phyloP scores from a whole-genome alignment of 2,797 vertebrate genomes.

The Fundulus diaphanus region DNA sequence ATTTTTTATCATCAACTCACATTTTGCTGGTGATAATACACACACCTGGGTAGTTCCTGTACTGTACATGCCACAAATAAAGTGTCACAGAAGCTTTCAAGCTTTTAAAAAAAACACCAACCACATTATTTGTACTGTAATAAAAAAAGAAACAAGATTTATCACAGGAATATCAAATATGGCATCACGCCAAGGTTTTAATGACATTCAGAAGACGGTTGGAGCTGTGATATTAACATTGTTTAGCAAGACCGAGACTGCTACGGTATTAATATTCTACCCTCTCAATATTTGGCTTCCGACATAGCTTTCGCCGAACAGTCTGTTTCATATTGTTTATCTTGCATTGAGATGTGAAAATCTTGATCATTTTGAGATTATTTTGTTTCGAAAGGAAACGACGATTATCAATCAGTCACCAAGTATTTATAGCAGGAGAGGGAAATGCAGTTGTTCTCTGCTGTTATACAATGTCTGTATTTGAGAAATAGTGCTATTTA shows the following conservation, averaged over 20 bases:
- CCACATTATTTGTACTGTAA: slow-evolving; percentile 8
- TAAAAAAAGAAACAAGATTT: slow-evolving; percentile 10
- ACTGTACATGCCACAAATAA: slow-evolving; percentile 11
- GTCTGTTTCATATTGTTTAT: slow-evolving; percentile 12
- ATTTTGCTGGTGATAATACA: background rate
- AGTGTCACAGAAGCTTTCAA: slow-evolving; percentile 3
- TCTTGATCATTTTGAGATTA: slow-evolving; percentile 6
- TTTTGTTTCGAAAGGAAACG: slow-evolving; percentile 14
- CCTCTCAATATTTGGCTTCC: slow-evolving; percentile 31
- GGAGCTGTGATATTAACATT: slow-evolving; percentile 27
- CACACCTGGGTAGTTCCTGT: slow-evolving; percentile 3
- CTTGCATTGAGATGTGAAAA: slow-evolving; percentile 30
- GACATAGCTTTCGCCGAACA: background rate
- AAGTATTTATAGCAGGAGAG: slow-evolving; percentile 1
- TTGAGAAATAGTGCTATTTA: slow-evolving; percentile 15
- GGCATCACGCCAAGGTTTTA: slow-evolving; percentile 12
- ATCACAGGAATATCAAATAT: slow-evolving; percentile 23
- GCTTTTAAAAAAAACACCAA: background rate
- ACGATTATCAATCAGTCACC: background rate
- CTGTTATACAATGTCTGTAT: slow-evolving; percentile 7
- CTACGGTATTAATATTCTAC: slow-evolving; percentile 36
- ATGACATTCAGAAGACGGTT: slow-evolving; percentile 38
- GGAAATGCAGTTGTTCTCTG: background rate
- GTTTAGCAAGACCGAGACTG: slow-evolving; percentile 15
- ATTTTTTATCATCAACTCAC: background rate